Percentiles rank a stretch among this genome's conserved stretches.
Conservation (phyloP, 2,888 invertebrate genomes). For the Watsonalla cultraria region DNA sequence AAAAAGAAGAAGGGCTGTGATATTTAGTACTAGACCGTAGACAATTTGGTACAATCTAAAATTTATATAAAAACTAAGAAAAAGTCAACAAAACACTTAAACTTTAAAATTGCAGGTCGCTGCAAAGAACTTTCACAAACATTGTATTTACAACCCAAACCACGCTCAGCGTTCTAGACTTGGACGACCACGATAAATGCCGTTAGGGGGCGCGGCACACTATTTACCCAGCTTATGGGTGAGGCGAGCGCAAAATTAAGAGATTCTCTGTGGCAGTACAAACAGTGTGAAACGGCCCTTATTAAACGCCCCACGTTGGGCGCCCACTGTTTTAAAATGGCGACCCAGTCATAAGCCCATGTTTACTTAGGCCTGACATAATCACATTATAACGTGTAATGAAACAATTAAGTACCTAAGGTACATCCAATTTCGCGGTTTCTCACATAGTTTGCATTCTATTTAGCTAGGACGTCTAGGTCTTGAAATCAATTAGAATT, state of each 20-base stretch:
- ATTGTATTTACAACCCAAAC: not conserved
- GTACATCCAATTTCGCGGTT: not conserved
- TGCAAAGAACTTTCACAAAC: too few relatives aligned
- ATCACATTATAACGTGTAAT: constrained; percentile 19
- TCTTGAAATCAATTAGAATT: not conserved
- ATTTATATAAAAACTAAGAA: not conserved
- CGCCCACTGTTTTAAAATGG: constrained; percentile 54
- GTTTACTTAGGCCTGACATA: constrained; percentile 39
- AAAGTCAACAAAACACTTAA: not conserved
- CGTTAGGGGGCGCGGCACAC: constrained; percentile 35
- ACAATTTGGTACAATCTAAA: too few relatives aligned
- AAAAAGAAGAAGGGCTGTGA: too few relatives aligned
- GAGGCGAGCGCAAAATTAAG: constrained; percentile 64
- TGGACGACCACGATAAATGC: constrained; percentile 20
- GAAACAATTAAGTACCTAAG: constrained; percentile 2
- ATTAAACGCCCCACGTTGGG: constrained; percentile 40
- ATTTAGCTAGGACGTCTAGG: not conserved
- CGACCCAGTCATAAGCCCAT: constrained; percentile 42
- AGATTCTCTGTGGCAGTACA: constrained; percentile 55
- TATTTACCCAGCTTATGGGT: constrained; percentile 50
- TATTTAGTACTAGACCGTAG: too few relatives aligned
- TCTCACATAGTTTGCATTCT: not conserved
- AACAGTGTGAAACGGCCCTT: constrained; percentile 62
- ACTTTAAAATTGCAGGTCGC: too few relatives aligned
- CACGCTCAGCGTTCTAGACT: constrained; percentile 17